Evolutionary conservation across 2,888 invertebrate genomes (phyloP), one percentile per base, ranked within the genome.

Genomic region (Drosophila conformis): DNA sequence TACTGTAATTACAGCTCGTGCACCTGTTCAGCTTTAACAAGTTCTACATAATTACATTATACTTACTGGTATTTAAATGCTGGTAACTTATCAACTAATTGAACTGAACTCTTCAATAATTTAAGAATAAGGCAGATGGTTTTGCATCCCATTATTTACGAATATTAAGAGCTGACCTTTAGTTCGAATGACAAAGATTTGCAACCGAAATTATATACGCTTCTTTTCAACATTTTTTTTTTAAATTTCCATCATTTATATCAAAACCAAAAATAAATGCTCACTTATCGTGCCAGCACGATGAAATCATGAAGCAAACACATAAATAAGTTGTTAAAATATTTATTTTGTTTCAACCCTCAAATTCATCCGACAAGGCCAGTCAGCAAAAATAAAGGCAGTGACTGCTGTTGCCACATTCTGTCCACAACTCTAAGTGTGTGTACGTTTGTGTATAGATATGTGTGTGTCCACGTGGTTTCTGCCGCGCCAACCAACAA

Each of bases 251-350:
- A 25, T 52, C n/a, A 52, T 33, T 31, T 27, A 33, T 46, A 18
- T n/a, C 2, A 6, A 25, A 42, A 8, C 15, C 49, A 42, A 21
- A 42, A 52, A 15, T n/a, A 73, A 74, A 57, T 48, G n/a, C n/a
- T 53, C 25, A 62, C 38, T 56, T 59, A n/a, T 38, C 25, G 29
- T 63, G 52, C 42, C 63, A 72, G 58, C 70, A 66, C 21, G 53
- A 46, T 51, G 53, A 49, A 78, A 71, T 68, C 35, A 77, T 77
- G 63, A 52, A 54, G 63, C 53, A 68, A 72, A 82, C 71, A 76
- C 59, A 75, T 76, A 82, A 80, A 83, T 78, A 82, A 78, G 69
- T 71, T 78, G 69, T 69, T 69, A 33, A 78, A 82, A 82, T 82
- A 83, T 83, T 77, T 87, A 80, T 78, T 71, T 79, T 71, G 31